Conservation (phyloP, 2,113 vertebrate genomes). For the Poecilia latipinna region DNA sequence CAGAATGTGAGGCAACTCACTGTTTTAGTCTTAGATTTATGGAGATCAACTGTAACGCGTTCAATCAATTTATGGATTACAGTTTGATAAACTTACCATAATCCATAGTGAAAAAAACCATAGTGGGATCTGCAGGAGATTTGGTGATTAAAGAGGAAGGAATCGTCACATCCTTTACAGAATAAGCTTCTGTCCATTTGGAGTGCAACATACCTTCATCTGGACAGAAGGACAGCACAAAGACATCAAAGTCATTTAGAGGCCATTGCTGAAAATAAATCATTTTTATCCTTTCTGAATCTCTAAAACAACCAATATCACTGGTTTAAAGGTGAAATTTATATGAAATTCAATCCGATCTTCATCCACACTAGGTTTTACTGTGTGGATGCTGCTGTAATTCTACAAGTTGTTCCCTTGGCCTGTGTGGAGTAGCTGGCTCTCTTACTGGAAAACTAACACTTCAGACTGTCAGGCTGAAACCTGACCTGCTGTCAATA, state of each 20-base stretch:
- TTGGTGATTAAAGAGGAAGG: conserved; percentile 33
- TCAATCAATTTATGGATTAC: neutral
- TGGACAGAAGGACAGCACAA: conserved; percentile 8
- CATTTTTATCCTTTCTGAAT: neutral
- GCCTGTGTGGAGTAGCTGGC: neutral
- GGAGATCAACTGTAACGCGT: neutral
- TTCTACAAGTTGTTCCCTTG: neutral
- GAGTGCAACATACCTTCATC: conserved; percentile 18
- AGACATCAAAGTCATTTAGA: neutral
- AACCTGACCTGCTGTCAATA: neutral
- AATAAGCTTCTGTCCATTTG: conserved; percentile 28
- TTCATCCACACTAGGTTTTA: neutral
- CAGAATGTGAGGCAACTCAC: neutral
- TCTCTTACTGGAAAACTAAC: neutral
- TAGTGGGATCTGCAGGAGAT: conserved; percentile 52
- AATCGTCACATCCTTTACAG: conserved; percentile 10
- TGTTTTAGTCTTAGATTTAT: neutral
- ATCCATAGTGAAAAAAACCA: conserved; percentile 71
- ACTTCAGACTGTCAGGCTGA: neutral
- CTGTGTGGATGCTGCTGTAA: neutral
- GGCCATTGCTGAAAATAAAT: neutral
- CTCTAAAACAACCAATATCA: neutral
- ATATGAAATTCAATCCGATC: neutral
- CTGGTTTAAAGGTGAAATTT: neutral
- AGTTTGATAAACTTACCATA: conserved; percentile 68